Base-by-base conservation (phyloP, 2,888 invertebrate species). In the Entomobrya proxima region DNA sequence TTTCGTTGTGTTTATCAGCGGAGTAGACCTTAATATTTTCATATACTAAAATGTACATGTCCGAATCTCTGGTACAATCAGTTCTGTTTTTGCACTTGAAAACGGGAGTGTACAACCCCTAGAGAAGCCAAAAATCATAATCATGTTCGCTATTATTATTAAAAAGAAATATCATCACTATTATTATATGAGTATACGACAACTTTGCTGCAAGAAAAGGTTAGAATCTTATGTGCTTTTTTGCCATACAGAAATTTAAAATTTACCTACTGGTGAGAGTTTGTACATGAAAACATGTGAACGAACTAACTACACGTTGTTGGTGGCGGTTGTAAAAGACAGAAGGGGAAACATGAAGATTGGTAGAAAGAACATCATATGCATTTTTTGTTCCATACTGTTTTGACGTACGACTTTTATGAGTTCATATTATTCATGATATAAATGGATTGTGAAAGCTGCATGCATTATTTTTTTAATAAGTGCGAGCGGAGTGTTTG, bases 1-100 rank as follows among this genome's bases (percentile, higher is more conserved):
- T 76, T 76, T 76, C 58, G 55, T 76, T 13, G 76, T 76, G 76
- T 55, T 47, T 50, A 74, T 74, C 13, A 55, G 44, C 44, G n/a
- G 21, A 69, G 24, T 21, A 69, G 9, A 15, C 37, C n/a, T 74
- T 30, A 50, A 50, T 18, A 69, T 27, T n/a, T n/a, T n/a, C n/a
- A 44, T 11, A 5, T 69, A 27, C 44, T 9, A 32, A 61, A 30
- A 30, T 6, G 61, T 13, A 69, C n/a, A n/a, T n/a, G n/a, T 69
- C 44, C 40, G 21, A 69, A 40, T 21, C 67, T 37, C 37, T 24
- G 27, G 69, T 44, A 69, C 27, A 69, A 69, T 69, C 69, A 69
- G 40, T 69, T 40, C 69, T 44, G 15, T 47, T 47, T 64, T 35
- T 69, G 69, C 13, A 44, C 44, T 44, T 69, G 27, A 40, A 27